These are phyloP conservation scores for Drosophila saltans DNA, from an alignment of 1,140 invertebrate genomes.

Conservation along the genomic window DNA sequence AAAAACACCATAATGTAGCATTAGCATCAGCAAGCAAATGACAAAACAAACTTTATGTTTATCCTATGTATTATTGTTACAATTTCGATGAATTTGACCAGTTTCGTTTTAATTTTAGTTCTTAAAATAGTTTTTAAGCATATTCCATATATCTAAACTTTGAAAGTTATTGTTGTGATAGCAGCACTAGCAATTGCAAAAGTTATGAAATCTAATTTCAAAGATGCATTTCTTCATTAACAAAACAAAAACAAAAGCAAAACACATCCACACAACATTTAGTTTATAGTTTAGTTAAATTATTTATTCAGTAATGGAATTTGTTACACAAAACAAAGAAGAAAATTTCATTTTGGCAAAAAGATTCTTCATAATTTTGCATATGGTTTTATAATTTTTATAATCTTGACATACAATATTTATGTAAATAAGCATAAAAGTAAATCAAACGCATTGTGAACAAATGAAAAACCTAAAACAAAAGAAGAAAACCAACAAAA, in stretches of 20 bases:
- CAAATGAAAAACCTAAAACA: constrained; percentile 29
- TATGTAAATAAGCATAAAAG: constrained; percentile 66
- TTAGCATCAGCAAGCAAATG: constrained; percentile 52
- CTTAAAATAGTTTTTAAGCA: constrained; percentile 43
- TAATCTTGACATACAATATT: constrained; percentile 58
- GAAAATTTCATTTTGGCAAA: constrained; percentile 80
- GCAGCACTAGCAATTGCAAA: constrained; percentile 24
- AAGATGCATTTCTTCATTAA: constrained; percentile 53
- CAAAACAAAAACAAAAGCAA: constrained; percentile 19
- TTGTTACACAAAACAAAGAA: constrained; percentile 45
- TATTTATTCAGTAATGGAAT: constrained; percentile 69
- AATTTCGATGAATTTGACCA: constrained; percentile 33
- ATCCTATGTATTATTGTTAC: constrained; percentile 68
- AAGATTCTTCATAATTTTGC: constrained; percentile 81
- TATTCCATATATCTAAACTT: constrained; percentile 64
- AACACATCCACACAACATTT: constrained; percentile 42
- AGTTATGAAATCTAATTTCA: constrained; percentile 65
- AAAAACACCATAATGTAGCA: constrained; percentile 21
- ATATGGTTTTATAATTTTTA: constrained; percentile 56
- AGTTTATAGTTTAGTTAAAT: constrained; percentile 78
- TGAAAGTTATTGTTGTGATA: constrained; percentile 56
- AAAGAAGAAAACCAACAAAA: constrained; percentile 43
- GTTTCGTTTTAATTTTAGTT: constrained; percentile 7
- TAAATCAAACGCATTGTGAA: constrained; percentile 61
- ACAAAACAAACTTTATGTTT: constrained; percentile 44